phyloP scores from a whole-genome alignment of 2,113 vertebrate species.

The Tychaedon coryphoeus region DNA sequence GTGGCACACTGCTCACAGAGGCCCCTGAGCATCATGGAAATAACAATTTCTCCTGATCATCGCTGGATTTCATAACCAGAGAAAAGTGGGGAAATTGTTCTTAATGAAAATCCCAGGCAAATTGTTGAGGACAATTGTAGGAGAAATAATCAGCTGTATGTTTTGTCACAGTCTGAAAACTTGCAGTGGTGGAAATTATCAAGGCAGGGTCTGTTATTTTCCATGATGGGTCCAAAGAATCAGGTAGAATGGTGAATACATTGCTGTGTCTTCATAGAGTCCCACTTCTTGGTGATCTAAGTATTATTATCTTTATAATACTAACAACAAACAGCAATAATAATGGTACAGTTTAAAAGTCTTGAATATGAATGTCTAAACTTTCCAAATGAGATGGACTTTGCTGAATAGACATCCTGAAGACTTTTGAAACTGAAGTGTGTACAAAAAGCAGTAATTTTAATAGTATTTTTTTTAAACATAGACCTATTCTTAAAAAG shows the following conservation, averaged over 20 bases:
- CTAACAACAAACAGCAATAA: background rate
- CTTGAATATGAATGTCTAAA: background rate
- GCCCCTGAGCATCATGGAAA: background rate
- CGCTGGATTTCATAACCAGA: background rate
- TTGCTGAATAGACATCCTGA: background rate
- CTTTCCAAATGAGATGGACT: background rate
- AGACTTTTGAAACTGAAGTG: background rate
- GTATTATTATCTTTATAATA: background rate
- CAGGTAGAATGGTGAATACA: constrained; percentile 79
- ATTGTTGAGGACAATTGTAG: background rate
- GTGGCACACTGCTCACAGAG: background rate
- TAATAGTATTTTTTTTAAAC: background rate
- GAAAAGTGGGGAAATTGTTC: background rate
- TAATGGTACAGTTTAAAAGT: background rate
- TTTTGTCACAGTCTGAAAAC: background rate
- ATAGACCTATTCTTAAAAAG: background rate
- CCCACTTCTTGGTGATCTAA: constrained; percentile 75
- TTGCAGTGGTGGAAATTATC: constrained; percentile 52
- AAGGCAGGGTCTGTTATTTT: constrained; percentile 75
- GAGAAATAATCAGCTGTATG: background rate
- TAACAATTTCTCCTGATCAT: background rate
- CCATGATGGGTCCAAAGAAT: constrained; percentile 79
- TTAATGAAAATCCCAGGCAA: background rate
- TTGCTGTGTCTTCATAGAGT: constrained; percentile 83
- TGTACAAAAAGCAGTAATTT: background rate